These are phyloP conservation scores for Molossus alvarezi DNA, from an alignment of 2,797 vertebrate genomes.

Conservation along the genomic window DNA sequence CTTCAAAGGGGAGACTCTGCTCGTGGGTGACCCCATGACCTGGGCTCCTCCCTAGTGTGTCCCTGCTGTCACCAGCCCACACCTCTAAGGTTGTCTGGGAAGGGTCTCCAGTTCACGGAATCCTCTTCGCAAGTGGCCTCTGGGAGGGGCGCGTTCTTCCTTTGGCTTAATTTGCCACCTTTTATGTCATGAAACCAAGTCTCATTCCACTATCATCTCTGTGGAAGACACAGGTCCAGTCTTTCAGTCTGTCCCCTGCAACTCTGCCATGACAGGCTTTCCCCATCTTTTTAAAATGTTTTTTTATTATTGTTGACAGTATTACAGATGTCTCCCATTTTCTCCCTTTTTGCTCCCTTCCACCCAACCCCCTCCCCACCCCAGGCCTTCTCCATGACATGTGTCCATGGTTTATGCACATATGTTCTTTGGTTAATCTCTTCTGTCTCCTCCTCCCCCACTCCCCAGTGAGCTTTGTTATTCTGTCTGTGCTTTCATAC, in stretches of 20 bases:
- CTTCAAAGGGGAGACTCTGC: not conserved
- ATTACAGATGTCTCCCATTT: not conserved
- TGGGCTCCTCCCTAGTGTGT: rapidly evolving
- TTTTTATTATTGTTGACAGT: not conserved
- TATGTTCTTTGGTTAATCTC: no score
- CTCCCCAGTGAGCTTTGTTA: no score
- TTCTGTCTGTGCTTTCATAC: no score
- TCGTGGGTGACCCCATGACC: not conserved
- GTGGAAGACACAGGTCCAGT: not conserved
- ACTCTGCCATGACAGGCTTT: no score
- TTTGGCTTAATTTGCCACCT: not conserved
- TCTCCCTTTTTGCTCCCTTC: not conserved
- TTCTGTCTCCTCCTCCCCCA: no score
- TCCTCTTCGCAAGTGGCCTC: not conserved
- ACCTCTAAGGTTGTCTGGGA: rapidly evolving
- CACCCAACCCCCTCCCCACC: not conserved
- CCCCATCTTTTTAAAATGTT: not conserved
- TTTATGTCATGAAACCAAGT: not conserved
- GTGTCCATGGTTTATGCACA: not conserved
- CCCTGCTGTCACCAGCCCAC: not conserved
- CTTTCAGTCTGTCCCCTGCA: not conserved
- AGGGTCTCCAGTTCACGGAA: not conserved
- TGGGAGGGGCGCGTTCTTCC: rapidly evolving
- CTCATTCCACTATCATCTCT: not conserved
- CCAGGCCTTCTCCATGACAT: not conserved